Conservation (phyloP, 2,888 invertebrate species). For the Erebia aethiops region DNA sequence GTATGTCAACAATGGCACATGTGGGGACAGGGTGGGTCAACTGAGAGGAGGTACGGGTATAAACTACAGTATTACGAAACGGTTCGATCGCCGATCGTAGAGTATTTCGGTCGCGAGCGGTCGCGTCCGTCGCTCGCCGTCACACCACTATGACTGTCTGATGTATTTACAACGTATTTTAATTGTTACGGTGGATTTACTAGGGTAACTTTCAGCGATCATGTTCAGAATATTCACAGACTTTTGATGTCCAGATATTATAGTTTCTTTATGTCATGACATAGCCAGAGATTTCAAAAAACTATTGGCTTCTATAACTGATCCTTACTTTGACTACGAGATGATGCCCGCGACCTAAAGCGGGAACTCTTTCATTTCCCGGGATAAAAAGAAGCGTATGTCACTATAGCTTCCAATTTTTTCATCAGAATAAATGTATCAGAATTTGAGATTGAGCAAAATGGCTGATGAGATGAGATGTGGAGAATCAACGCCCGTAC, state of each 20-base stretch:
- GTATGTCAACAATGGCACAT: constrained; percentile 36
- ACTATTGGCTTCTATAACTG: too few species aligned
- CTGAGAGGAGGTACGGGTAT: constrained; percentile 43
- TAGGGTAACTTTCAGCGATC: constrained; percentile 5
- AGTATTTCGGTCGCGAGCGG: constrained; percentile 48
- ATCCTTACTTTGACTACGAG: too few species aligned
- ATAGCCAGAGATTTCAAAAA: too few species aligned
- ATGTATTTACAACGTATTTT: constrained; percentile 15
- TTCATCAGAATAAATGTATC: too few species aligned
- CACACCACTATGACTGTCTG: constrained; percentile 49
- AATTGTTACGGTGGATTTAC: constrained; percentile 10
- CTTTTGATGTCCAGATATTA: background rate
- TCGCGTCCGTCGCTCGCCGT: constrained; percentile 53
- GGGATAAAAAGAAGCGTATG: too few species aligned
- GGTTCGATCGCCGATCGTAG: constrained; percentile 48
- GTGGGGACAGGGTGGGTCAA: constrained; percentile 40
- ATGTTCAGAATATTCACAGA: background rate
- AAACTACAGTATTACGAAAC: constrained; percentile 63
- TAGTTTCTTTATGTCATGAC: background rate
- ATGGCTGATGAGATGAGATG: too few species aligned
- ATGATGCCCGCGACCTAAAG: too few species aligned
- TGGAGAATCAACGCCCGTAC: too few species aligned
- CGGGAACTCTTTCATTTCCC: too few species aligned
- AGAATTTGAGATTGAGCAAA: too few species aligned
- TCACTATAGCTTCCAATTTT: too few species aligned